A percentile compares a stretch with the other conserved stretches of the same genome.
Conservation (phyloP, 1,140 invertebrate species). For the Danaus plexippus region DNA sequence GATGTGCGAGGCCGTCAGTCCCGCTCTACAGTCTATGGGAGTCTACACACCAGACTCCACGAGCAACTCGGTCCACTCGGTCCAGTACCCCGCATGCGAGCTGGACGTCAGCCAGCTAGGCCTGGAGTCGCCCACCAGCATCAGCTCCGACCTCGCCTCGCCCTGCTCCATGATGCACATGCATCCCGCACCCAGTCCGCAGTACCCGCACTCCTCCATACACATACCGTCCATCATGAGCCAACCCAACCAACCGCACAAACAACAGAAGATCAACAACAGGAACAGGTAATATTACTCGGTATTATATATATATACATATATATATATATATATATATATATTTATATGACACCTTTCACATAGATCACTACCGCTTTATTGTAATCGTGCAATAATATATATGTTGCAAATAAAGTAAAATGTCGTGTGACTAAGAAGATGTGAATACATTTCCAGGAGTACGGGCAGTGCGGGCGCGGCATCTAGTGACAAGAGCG, state of each 20-base stretch:
- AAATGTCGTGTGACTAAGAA: no score
- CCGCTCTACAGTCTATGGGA: constrained; percentile 82
- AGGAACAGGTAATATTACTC: constrained; percentile 66
- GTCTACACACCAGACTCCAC: constrained; percentile 89
- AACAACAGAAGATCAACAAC: constrained; percentile 71
- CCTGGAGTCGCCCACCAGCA: constrained; percentile 89
- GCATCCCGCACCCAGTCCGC: constrained; percentile 73
- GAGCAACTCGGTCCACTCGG: constrained; percentile 86
- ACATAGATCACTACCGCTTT: no score
- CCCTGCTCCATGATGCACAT: constrained; percentile 80
- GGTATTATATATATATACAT: no score
- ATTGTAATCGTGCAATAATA: no score
- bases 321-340: no score
- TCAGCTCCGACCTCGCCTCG: constrained; percentile 86
- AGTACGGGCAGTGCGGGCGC: constrained; percentile 18
- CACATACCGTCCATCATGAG: constrained; percentile 73
- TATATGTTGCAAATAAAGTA: no score
- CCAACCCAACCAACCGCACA: constrained; percentile 71
- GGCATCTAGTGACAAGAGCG: constrained; percentile 13
- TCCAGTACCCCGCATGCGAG: constrained; percentile 85
- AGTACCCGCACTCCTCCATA: constrained; percentile 76
- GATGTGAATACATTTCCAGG: not conserved
- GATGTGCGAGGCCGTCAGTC: constrained; percentile 71
- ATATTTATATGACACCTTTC: no score
- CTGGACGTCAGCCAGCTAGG: constrained; percentile 87